Evolutionary conservation across 1,140 invertebrate species (phyloP), one percentile per base, ranked within the genome.

Genomic region (Phocides pigmalion): DNA sequence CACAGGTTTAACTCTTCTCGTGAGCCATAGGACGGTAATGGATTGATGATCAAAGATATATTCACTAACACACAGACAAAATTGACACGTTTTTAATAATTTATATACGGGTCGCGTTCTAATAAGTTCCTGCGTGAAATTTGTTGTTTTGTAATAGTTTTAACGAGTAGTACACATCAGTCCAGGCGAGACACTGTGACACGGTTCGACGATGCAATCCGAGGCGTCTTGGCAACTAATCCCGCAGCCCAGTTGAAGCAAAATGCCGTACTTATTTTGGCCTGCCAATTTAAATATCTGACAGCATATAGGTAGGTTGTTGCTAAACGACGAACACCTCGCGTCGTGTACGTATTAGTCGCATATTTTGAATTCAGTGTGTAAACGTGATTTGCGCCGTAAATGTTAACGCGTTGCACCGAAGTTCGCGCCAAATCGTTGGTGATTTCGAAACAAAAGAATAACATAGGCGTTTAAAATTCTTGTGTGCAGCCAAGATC

Each of bases 261-360:
- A 90, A 92, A 91, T 90, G 89, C 79, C 87, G 85, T 68, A 90
- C 90, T 92, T 90, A 91, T 92, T 92, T 91, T 86, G 87, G 88
- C 82, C 76, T 87, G 84, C 88, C 89, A 90, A 92, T 89, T 90
- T 84, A 83, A 84, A 88, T 83, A 78, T 79, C 77, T 66, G 74
- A 79, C 75, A 71, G 64, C 73, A 70, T 82, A 76, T 81, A 86
- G 65, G 51, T 77, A 54, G 51, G 79, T 32, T 32, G 28, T 32
- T 28, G 28, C 28, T 32, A 32, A 32, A 32, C 28, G 28, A 4
- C 28, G 28, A 32, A 32, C 28, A 32, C 28, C 9, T 28, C 25
- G 25, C 25, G 28, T 61, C 42, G 44, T 47, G 28, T 61, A 47
- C 44, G 56, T 47, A 61, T 61, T 61, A 59, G 42, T 47, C 17